Evolutionary conservation across 2,888 invertebrate species (phyloP).

Genomic region (Apoda limacodes): DNA sequence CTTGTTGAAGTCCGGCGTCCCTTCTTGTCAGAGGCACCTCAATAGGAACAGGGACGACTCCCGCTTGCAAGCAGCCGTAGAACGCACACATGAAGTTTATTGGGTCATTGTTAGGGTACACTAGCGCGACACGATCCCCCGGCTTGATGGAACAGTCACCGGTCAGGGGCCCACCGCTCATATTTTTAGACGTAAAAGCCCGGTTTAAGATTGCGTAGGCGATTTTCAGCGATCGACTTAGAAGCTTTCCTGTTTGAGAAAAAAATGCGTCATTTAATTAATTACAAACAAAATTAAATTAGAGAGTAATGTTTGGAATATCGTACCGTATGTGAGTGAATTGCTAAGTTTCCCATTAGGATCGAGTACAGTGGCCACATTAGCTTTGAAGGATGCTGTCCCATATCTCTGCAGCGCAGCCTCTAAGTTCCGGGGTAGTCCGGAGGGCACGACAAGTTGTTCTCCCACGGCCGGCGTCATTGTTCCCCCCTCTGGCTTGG

Average conservation of each 20-base stretch:
- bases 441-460: constrained; percentile 84
- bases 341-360: constrained; percentile 95
- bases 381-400: constrained; percentile 95
- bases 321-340: constrained; percentile 91
- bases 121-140: constrained; percentile 97
- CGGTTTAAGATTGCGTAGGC: constrained; percentile 96
- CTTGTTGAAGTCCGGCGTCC: constrained; percentile 97
- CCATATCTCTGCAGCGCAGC: constrained; percentile 97
- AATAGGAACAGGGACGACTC: constrained; percentile 98
- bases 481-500: constrained; percentile 95
- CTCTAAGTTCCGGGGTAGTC: constrained; percentile 92
- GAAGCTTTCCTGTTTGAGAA: constrained; percentile 80
- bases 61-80: constrained; percentile 98
- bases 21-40: constrained; percentile 96
- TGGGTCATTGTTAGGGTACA: constrained; percentile 99
- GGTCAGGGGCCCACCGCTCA: constrained; percentile 85
- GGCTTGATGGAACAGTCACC: constrained; percentile 90
- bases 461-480: constrained; percentile 98
- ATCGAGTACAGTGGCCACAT: constrained; percentile 96
- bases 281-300: too few relatives aligned
- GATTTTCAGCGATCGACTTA: constrained; percentile 96
- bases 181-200: constrained; percentile 73
- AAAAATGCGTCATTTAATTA: too few relatives aligned
- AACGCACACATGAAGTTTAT: constrained; percentile 98
- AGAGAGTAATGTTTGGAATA: constrained; percentile 4